Evolutionary conservation across 2,113 vertebrate genomes (phyloP).

Genomic region (Petromus typicus): DNA sequence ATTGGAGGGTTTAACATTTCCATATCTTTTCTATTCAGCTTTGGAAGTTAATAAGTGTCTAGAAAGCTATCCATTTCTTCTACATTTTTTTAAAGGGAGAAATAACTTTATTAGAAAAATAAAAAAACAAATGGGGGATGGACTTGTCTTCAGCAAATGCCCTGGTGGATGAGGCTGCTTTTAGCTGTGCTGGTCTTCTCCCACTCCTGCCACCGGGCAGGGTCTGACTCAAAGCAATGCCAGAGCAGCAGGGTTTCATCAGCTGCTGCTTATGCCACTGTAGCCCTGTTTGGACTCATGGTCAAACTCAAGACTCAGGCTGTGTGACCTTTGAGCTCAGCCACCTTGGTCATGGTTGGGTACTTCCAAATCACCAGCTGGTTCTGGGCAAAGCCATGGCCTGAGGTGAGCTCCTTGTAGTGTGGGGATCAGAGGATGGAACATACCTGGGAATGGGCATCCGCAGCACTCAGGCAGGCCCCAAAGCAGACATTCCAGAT

Average conservation of each 20-base stretch:
- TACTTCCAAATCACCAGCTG: slow-evolving; percentile 97
- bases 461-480: slow-evolving; percentile 91
- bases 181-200: slow-evolving; percentile 88
- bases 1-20: no score
- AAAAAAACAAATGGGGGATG: not conserved
- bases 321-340: slow-evolving; percentile 94
- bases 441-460: slow-evolving; percentile 97
- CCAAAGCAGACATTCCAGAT: slow-evolving; percentile 98
- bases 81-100: no score
- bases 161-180: slow-evolving; percentile 92
- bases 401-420: slow-evolving; percentile 96
- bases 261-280: slow-evolving; percentile 92
- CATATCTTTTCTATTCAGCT: no score
- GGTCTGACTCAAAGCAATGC: slow-evolving; percentile 96
- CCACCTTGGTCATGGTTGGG: slow-evolving; percentile 93
- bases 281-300: slow-evolving; percentile 93
- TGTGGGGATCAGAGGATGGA: slow-evolving; percentile 96
- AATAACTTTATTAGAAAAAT: slow-evolving; percentile 81
- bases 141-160: slow-evolving; percentile 89
- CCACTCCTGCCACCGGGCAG: slow-evolving; percentile 91
- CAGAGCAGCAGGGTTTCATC: slow-evolving; percentile 96
- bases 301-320: slow-evolving; percentile 92
- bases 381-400: slow-evolving; percentile 96
- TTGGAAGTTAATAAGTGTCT: no score
- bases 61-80: no score